Base-by-base conservation (phyloP, 2,113 vertebrate genomes). In the Talpa occidentalis region DNA sequence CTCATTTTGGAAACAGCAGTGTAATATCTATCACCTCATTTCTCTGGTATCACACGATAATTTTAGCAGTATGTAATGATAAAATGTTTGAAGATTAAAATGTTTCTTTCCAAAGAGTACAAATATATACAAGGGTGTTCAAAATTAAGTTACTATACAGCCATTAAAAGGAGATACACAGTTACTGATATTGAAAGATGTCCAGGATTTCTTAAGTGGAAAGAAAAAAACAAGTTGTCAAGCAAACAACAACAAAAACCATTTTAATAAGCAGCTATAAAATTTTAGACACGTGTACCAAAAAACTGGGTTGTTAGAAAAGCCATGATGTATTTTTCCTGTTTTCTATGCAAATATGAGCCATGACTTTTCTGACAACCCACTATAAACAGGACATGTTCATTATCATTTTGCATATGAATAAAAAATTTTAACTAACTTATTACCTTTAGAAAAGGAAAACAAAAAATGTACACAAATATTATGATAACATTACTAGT, bases 191-290 rank as follows among this genome's bases (percentile, higher is more conserved):
- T 22, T 14, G 24, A 73, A 76, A 78, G 49, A 76, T 69, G 30
- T 47, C 42, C n/a, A 77, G 47, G 44, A 93, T 52, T 95, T 92
- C 66, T 86, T n/a, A 79, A 73, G 44, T 83, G 12, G 92, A 87
- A 80, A 92, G 17, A n/a, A 44, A 96, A 86, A 94, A 86, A 2
- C 32, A 91, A 78, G 42, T 24, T 79, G 32, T 26, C 60, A 56
- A 62, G 90, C 52, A 28, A 60, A 62, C 59, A 72, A 49, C 35
- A 14, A 60, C n/a, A n/a, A 12, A 62, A 32, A 40, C 8, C 21
- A 78, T 56, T 67, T 69, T 73, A 66, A 90, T 35, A 81, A 94
- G 89, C 4, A 87, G 44, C 22, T 88, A 77, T 19, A 80, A 66
- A 47, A 62, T 66, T 52, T 32, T 7, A 17, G 81, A 40, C 16